Percentiles rank a stretch among this genome's conserved stretches.
phyloP scores from a whole-genome alignment of 1,140 invertebrate species.

The Drosophila santomea region DNA sequence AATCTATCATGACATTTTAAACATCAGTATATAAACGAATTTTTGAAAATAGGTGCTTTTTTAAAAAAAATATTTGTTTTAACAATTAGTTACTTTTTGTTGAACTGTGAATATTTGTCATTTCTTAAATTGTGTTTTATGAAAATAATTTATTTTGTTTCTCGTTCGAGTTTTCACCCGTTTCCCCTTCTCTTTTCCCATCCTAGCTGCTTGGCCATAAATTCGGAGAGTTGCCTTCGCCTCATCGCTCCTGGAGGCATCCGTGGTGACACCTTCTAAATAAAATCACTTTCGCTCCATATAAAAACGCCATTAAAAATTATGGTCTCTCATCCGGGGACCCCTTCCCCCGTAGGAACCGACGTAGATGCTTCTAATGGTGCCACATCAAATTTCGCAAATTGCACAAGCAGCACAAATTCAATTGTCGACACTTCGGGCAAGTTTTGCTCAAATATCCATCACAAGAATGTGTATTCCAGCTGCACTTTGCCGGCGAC shows the following conservation, averaged over 20 bases:
- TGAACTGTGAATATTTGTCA: too few species aligned
- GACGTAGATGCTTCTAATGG: slow-evolving; percentile 39
- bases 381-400: slow-evolving; percentile 65
- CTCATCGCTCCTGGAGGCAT: neutral
- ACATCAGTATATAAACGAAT: too few species aligned
- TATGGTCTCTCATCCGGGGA: slow-evolving; percentile 39
- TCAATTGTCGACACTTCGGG: slow-evolving; percentile 63
- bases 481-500: slow-evolving; percentile 62
- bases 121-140: too few species aligned
- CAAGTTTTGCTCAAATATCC: slow-evolving; percentile 73
- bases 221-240: neutral
- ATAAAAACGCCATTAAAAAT: slow-evolving; percentile 79
- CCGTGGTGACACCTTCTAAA: slow-evolving; percentile 29
- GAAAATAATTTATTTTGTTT: too few species aligned
- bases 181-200: too few species aligned
- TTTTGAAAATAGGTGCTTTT: too few species aligned
- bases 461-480: slow-evolving; percentile 60
- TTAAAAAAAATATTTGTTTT: too few species aligned
- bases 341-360: slow-evolving; percentile 9
- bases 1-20: too few species aligned
- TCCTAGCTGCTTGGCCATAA: neutral
- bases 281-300: slow-evolving; percentile 77
- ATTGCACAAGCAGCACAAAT: slow-evolving; percentile 58
- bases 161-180: too few species aligned
- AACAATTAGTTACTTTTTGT: too few species aligned